Conservation (phyloP, 2,113 vertebrate species). For the Cryptotis parvus region DNA sequence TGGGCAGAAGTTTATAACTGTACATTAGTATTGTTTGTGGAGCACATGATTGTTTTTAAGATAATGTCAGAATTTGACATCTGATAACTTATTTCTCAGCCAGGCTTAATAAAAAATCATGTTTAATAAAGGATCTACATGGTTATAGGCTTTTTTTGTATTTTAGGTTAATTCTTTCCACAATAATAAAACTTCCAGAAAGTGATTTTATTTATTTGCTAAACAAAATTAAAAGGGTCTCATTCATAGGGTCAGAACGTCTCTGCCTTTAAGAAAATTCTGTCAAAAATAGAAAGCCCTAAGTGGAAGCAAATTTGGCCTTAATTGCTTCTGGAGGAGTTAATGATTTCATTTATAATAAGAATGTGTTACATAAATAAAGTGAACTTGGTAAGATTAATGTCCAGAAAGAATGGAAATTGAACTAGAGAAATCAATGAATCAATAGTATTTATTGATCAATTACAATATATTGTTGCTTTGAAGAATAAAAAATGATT, state of each 20-base stretch:
- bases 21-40: not conserved
- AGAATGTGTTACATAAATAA: slow-evolving; percentile 56
- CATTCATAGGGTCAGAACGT: not conserved
- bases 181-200: not conserved
- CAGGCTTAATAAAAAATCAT: slow-evolving; percentile 19
- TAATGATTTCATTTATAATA: slow-evolving; percentile 55
- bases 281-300: slow-evolving; percentile 12
- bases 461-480: not conserved
- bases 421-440: not conserved
- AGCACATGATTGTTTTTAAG: not conserved
- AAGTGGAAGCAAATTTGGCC: not conserved
- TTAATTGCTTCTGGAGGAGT: not conserved
- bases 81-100: not conserved
- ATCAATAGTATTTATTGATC: not conserved
- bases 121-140: not conserved
- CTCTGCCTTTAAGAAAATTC: not conserved
- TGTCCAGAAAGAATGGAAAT: not conserved
- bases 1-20: not conserved
- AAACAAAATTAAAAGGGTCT: not conserved
- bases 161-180: slow-evolving; percentile 38
- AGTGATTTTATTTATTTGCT: slow-evolving; percentile 8
- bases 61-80: slow-evolving; percentile 32
- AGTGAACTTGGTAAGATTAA: not conserved
- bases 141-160: not conserved
- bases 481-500: not conserved